Percentiles rank a stretch among this genome's conserved stretches.
Evolutionary conservation across 2,888 invertebrate species (phyloP).

Genomic region (Trichopria drosophilae): DNA sequence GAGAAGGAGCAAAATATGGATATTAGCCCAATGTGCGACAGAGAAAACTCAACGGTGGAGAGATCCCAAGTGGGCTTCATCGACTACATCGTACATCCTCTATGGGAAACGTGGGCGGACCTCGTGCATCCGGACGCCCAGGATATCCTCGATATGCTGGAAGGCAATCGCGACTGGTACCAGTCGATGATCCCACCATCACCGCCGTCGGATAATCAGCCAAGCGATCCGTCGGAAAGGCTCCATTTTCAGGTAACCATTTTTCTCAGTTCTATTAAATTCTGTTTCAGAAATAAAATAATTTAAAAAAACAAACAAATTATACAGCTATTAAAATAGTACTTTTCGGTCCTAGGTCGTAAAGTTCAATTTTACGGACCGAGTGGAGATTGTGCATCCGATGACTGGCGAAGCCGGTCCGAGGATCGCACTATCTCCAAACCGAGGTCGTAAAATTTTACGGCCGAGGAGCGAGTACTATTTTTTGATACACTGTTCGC

Average conservation of each 20-base stretch:
- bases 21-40: slow-evolving; percentile 99
- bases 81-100: slow-evolving; percentile 98
- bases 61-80: slow-evolving; percentile 99
- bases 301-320: neutral
- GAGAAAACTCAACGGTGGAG: slow-evolving; percentile 94
- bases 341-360: no score
- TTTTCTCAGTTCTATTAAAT: neutral
- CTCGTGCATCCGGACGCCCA: slow-evolving; percentile 98
- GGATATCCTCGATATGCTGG: slow-evolving; percentile 94
- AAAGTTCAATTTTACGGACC: no score
- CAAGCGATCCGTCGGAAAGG: slow-evolving; percentile 62
- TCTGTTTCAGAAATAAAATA: neutral
- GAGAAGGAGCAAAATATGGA: slow-evolving; percentile 95
- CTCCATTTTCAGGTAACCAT: slow-evolving; percentile 72
- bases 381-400: no score
- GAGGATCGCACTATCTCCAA: no score
- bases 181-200: slow-evolving; percentile 93
- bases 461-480: no score
- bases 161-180: slow-evolving; percentile 98
- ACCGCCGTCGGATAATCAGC: slow-evolving; percentile 65
- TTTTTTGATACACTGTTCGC: no score
- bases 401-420: no score
- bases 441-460: no score
- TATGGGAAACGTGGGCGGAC: slow-evolving; percentile 99
- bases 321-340: no score